Conservation (phyloP, 2,113 vertebrate genomes). For the Hyperoodon ampullatus region DNA sequence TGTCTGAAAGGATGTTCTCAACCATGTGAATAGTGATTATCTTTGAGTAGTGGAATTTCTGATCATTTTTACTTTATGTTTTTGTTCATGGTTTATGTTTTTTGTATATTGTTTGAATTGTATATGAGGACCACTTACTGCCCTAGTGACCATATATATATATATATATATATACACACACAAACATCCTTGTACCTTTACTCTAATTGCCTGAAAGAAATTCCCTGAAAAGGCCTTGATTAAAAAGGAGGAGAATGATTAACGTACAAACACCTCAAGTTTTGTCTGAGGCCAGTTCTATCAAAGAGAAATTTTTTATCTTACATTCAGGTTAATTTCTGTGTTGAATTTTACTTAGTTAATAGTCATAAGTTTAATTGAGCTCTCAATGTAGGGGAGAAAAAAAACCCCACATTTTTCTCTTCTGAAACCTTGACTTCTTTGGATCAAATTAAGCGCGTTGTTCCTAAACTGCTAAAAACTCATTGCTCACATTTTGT, state of each 20-base stretch:
- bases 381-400: not conserved
- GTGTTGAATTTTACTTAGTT: constrained; percentile 14
- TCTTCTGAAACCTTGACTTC: not conserved
- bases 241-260: not conserved
- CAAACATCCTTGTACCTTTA: not conserved
- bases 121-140: not conserved
- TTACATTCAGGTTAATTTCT: constrained; percentile 3
- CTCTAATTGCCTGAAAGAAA: not conserved
- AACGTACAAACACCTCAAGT: not conserved
- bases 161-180: fast-evolving
- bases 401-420: not conserved
- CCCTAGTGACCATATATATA: not conserved
- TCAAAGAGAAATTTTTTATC: not conserved
- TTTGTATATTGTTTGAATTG: not conserved
- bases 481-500: not conserved
- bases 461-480: not conserved
- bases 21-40: not conserved
- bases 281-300: not conserved
- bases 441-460: not conserved
- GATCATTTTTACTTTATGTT: not conserved
- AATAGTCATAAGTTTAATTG: not conserved
- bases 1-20: not conserved
- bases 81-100: too few relatives aligned
- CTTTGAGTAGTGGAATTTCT: not conserved
- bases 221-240: not conserved